Evolutionary conservation across 1,140 invertebrate genomes (phyloP), one percentile per base, ranked within the genome.

Genomic region (Aphidius gifuensis): DNA sequence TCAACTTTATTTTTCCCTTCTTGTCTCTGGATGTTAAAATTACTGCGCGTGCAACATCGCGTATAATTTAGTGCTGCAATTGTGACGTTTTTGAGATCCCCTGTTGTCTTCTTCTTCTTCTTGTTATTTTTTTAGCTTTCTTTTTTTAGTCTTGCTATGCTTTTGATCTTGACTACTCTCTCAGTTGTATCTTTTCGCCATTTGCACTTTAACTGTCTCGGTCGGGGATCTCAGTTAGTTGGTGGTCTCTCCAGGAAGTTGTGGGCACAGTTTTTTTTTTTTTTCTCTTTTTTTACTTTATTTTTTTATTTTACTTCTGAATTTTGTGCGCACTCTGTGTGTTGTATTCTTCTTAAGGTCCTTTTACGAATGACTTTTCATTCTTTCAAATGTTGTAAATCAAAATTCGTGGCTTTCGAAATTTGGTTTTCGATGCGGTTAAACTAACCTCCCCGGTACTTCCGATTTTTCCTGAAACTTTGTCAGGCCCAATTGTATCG

Each of bases 31-130:
- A 58, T 63, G 64, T 62, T 62, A 62, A 71, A 71, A 69, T 71
- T 71, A 67, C 67, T 62, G 61, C 64, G 38, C 60, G 64, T 59
- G 60, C 63, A 64, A 64, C 53, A 39, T 64, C 53, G 65, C 60
- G 62, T 71, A 66, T 69, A 72, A 72, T 72, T 72, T 72, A 65
- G 55, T 64, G 66, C 58, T 58, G 60, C 56, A 64, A 67, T 62
- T 61, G 66, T 64, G 64, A 65, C 60, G 23, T 23, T 23, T 23
- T 23, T 23, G 23, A 23, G 23, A 23, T 23, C 23, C 23, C 23
- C 23, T 23, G 58, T 39, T 46, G 55, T 46, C 47, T 16, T 49
- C 6, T 21, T 6, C 16, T 49, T 9, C 6, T 49, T 9, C 16
- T 16, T 49, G 2, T 9, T 49, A 6, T 49, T 8, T n/a, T 49